phyloP scores from a whole-genome alignment of 2,113 vertebrate species.

The Pomatorhinus ruficollis region DNA sequence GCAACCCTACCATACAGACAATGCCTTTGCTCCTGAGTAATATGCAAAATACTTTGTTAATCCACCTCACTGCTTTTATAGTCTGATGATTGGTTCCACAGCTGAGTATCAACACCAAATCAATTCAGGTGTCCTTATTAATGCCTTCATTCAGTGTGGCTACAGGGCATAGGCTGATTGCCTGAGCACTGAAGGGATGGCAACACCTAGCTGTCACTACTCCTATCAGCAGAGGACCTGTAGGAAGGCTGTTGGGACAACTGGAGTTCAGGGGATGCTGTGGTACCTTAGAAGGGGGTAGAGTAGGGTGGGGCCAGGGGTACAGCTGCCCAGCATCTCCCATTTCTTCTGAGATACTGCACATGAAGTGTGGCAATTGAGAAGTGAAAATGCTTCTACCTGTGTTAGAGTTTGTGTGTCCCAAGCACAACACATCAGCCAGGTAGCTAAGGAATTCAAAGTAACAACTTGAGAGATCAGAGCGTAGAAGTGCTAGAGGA shows the following conservation, averaged over 20 bases:
- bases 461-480: not conserved
- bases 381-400: not conserved
- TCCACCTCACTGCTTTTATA: not conserved
- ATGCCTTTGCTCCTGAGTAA: rapidly evolving
- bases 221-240: not conserved
- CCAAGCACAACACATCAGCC: not conserved
- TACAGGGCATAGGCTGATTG: too few relatives aligned
- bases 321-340: not conserved
- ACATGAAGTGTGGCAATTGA: not conserved
- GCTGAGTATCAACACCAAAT: not conserved
- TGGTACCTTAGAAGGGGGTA: not conserved
- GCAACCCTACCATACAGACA: not conserved
- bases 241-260: not conserved
- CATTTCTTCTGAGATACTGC: not conserved
- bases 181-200: not conserved
- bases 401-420: not conserved
- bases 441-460: not conserved
- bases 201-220: not conserved
- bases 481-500: not conserved
- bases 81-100: not conserved
- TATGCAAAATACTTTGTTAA: not conserved
- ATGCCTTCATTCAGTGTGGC: not conserved
- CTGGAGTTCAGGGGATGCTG: not conserved
- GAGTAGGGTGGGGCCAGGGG: not conserved
- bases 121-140: not conserved